phyloP scores from a whole-genome alignment of 2,113 vertebrate genomes.

The Lepus americanus region DNA sequence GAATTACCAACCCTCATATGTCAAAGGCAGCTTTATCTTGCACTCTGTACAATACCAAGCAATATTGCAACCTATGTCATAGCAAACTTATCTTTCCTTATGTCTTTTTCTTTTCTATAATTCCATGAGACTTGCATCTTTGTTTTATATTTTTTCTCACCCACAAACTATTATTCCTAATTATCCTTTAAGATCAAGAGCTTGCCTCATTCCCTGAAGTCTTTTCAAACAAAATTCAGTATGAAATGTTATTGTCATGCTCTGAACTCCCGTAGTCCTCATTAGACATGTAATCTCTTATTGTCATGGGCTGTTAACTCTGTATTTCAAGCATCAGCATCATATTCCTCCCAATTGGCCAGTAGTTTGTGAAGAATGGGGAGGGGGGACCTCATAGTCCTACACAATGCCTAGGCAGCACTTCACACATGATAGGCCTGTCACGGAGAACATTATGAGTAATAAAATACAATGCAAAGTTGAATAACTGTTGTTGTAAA shows the following conservation, averaged over 20 bases:
- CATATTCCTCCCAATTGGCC: neutral
- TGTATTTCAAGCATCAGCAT: neutral
- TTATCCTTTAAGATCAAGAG: constrained; percentile 40
- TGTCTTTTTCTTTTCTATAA: neutral
- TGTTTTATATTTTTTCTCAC: neutral
- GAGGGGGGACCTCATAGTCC: neutral
- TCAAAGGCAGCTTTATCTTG: neutral
- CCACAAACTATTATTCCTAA: neutral
- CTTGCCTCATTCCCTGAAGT: neutral
- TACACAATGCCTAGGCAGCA: neutral
- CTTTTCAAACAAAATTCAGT: constrained; percentile 47
- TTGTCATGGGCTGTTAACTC: neutral
- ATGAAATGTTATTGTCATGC: constrained; percentile 12
- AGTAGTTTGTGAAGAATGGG: neutral
- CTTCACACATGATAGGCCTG: neutral
- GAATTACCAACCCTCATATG: neutral
- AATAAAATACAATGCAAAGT: neutral
- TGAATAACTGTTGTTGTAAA: neutral
- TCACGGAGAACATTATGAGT: neutral
- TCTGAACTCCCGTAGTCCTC: constrained; percentile 17
- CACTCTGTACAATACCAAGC: neutral
- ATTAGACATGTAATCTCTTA: constrained; percentile 8
- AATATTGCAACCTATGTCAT: constrained; percentile 10
- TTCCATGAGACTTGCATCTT: neutral
- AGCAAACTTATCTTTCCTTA: constrained; percentile 20